phyloP scores from a whole-genome alignment of 1,140 invertebrate genomes.

The Macrocentrus cingulum region DNA sequence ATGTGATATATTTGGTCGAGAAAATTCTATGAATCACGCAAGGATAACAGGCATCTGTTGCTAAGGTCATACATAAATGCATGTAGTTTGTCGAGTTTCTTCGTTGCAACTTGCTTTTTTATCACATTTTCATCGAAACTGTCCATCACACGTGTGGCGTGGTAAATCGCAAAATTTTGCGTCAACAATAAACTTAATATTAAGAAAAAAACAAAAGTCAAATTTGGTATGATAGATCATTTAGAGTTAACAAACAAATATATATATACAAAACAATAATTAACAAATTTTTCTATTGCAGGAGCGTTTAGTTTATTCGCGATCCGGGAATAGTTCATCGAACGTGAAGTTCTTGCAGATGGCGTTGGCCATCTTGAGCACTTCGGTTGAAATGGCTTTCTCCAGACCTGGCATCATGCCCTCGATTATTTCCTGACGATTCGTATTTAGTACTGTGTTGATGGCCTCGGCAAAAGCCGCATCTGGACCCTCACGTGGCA shows the following conservation, averaged over 20 bases:
- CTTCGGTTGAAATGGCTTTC: conserved; percentile 34
- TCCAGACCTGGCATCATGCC: conserved; percentile 41
- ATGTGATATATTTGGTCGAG: neutral
- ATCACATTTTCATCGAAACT: neutral
- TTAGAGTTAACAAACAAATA: too few species aligned
- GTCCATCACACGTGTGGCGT: too few species aligned
- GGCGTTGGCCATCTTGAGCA: conserved; percentile 37
- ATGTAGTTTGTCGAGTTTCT: neutral
- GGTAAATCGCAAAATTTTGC: neutral
- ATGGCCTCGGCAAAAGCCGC: conserved; percentile 38
- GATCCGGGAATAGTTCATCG: conserved; percentile 50
- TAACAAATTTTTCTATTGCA: too few species aligned
- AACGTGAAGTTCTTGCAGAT: conserved; percentile 46
- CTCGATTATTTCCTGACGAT: conserved; percentile 41
- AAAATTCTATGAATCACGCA: conserved; percentile 17
- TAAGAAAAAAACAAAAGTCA: too few species aligned
- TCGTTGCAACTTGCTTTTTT: conserved; percentile 15
- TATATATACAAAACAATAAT: too few species aligned
- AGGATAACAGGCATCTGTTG: conserved; percentile 6
- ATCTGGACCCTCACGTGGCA: conserved; percentile 29
- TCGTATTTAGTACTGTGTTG: conserved; percentile 36
- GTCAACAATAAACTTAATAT: too few species aligned
- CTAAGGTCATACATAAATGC: conserved; percentile 13
- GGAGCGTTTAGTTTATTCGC: conserved; percentile 30
- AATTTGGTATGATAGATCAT: too few species aligned